phyloP scores from a whole-genome alignment of 2,797 vertebrate species.

The Pempheris klunzingeri region DNA sequence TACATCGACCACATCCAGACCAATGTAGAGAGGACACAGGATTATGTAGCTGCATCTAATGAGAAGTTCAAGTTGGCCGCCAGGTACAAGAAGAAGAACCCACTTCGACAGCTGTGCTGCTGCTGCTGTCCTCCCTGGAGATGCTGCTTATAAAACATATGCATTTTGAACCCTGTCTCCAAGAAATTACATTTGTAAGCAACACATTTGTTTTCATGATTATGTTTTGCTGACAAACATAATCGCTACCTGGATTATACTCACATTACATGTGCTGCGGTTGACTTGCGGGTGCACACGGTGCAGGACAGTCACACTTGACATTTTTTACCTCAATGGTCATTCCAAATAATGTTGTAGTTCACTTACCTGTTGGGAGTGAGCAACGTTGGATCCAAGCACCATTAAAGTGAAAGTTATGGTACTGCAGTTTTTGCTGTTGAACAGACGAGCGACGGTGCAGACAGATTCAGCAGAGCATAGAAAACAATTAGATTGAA shows the following conservation, averaged over 20 bases:
- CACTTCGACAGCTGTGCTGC: conserved; percentile 89
- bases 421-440: conserved; percentile 45
- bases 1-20: conserved; percentile 93
- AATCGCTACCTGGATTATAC: too few relatives aligned
- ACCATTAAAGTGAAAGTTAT: conserved; percentile 55
- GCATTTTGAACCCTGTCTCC: too few relatives aligned
- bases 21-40: conserved; percentile 88
- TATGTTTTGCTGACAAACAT: too few relatives aligned
- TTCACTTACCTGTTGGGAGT: conserved; percentile 47
- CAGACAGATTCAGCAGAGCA: conserved; percentile 71
- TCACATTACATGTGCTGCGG: too few relatives aligned
- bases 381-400: conserved; percentile 40
- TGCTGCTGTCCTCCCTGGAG: conserved; percentile 92
- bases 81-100: conserved; percentile 91
- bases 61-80: conserved; percentile 93
- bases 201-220: too few relatives aligned
- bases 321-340: neutral
- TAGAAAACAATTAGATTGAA: conserved; percentile 72
- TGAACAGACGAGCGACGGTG: conserved; percentile 52
- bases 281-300: too few relatives aligned
- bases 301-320: too few relatives aligned
- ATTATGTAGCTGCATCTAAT: conserved; percentile 87
- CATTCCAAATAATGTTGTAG: conserved; percentile 6
- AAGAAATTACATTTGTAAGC: too few relatives aligned
- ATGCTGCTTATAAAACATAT: conserved; percentile 81